A percentile compares a stretch with the other conserved stretches of the same genome.
Evolutionary conservation across 2,113 vertebrate species (phyloP).

Genomic region (Columbina picui): DNA sequence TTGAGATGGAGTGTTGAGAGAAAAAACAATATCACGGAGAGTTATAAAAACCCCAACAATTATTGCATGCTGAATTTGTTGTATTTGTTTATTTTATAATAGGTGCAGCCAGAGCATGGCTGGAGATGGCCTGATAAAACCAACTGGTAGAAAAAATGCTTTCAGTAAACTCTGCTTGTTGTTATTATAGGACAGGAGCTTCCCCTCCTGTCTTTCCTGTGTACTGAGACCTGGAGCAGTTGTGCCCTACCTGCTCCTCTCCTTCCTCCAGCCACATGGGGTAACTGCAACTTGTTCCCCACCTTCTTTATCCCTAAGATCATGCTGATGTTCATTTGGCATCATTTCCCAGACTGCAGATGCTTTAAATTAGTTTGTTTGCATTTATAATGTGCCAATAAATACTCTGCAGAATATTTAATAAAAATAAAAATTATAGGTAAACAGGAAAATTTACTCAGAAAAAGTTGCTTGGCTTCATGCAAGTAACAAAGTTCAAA

Average conservation of each 20-base stretch:
- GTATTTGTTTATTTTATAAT: neutral
- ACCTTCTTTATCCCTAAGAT: neutral
- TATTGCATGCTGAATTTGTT: neutral
- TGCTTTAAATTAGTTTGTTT: neutral
- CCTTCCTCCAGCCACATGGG: neutral
- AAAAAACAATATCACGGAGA: neutral
- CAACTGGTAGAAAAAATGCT: neutral
- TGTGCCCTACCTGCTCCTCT: neutral
- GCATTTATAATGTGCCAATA: neutral
- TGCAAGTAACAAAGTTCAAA: neutral
- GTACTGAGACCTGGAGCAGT: neutral
- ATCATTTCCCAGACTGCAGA: neutral
- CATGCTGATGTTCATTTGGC: neutral
- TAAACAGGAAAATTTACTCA: neutral
- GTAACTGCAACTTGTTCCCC: neutral
- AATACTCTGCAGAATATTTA: neutral
- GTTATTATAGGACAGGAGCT: neutral
- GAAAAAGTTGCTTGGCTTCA: neutral
- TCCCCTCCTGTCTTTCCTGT: neutral
- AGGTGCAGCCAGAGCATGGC: neutral
- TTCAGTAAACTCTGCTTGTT: neutral
- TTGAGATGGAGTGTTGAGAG: neutral
- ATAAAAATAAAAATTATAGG: neutral
- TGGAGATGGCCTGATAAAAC: neutral
- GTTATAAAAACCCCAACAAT: neutral